Evolutionary conservation across 2,113 vertebrate genomes (phyloP).

Genomic region (Caloenas nicobarica): DNA sequence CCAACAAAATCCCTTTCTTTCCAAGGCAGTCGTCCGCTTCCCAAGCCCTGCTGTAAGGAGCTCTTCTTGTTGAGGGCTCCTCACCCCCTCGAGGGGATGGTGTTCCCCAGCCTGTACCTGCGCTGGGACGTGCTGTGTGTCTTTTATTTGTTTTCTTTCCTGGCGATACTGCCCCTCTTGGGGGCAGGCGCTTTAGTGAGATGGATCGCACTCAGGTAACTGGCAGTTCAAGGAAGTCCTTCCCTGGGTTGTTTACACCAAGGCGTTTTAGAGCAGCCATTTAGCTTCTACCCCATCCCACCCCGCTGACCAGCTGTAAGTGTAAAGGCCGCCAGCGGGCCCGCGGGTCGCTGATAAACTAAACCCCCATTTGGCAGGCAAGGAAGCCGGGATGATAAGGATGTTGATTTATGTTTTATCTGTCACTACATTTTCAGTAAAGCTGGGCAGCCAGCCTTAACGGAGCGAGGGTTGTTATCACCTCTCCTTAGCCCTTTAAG

Average conservation of each 20-base stretch:
- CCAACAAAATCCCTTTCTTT: background rate
- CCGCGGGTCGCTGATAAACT: slow-evolving; percentile 76
- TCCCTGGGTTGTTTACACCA: slow-evolving; percentile 74
- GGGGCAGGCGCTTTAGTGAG: slow-evolving; percentile 78
- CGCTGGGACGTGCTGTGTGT: background rate
- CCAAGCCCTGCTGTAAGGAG: background rate
- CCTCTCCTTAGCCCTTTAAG: slow-evolving; percentile 75
- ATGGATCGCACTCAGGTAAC: slow-evolving; percentile 72
- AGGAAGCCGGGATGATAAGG: slow-evolving; percentile 78
- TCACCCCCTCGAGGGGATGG: background rate
- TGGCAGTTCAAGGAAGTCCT: slow-evolving; percentile 80
- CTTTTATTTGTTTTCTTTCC: slow-evolving; percentile 80
- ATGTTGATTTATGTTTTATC: slow-evolving; percentile 84
- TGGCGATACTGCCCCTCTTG: slow-evolving; percentile 31
- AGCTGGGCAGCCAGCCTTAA: slow-evolving; percentile 76
- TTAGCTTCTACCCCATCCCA: slow-evolving; percentile 68
- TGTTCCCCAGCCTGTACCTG: background rate
- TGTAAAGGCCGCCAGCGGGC: slow-evolving; percentile 65
- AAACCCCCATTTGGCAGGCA: slow-evolving; percentile 79
- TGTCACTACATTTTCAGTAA: slow-evolving; percentile 81
- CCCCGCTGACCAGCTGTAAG: slow-evolving; percentile 54
- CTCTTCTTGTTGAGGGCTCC: background rate
- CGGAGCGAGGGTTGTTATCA: slow-evolving; percentile 74
- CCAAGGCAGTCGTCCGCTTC: background rate
- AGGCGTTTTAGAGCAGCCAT: slow-evolving; percentile 79